Percentiles rank a stretch among this genome's conserved stretches.
Evolutionary conservation across 1,140 invertebrate species (phyloP).

Genomic region (Lamellibrachia luymesi): DNA sequence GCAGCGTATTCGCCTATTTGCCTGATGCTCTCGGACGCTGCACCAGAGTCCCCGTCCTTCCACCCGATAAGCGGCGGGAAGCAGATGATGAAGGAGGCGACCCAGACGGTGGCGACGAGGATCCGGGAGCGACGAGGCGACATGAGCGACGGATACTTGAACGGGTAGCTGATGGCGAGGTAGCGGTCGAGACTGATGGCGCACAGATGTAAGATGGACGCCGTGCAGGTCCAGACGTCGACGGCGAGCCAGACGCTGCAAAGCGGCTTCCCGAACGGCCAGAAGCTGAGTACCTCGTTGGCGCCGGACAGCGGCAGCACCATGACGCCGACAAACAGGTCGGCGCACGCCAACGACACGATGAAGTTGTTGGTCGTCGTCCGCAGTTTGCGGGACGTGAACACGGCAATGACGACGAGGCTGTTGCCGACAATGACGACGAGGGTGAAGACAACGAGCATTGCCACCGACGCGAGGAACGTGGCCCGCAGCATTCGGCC

Average conservation of each 20-base stretch:
- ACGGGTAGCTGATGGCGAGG: conserved; percentile 56
- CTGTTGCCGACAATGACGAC: conserved; percentile 69
- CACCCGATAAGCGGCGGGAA: conserved; percentile 95
- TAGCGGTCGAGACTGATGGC: conserved; percentile 59
- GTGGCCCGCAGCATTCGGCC: neutral
- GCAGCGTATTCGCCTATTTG: neutral
- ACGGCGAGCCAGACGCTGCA: conserved; percentile 57
- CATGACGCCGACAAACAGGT: conserved; percentile 76
- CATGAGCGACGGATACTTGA: conserved; percentile 45
- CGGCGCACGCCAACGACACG: conserved; percentile 86
- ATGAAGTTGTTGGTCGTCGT: conserved; percentile 95
- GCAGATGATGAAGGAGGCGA: conserved; percentile 93
- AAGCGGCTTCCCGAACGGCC: conserved; percentile 53
- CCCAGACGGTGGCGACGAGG: conserved; percentile 92
- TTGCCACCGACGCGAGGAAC: conserved; percentile 11
- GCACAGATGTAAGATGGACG: conserved; percentile 57
- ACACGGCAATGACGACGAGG: conserved; percentile 80
- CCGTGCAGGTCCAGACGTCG: conserved; percentile 58
- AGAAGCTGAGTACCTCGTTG: conserved; percentile 58
- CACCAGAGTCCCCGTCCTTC: conserved; percentile 66
- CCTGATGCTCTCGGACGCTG: neutral
- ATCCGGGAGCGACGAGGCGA: conserved; percentile 67
- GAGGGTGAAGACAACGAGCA: conserved; percentile 8
- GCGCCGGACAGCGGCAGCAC: conserved; percentile 41
- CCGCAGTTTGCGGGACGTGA: conserved; percentile 77